Conservation (phyloP, 2,797 vertebrate genomes). For the Galago senegalensis region DNA sequence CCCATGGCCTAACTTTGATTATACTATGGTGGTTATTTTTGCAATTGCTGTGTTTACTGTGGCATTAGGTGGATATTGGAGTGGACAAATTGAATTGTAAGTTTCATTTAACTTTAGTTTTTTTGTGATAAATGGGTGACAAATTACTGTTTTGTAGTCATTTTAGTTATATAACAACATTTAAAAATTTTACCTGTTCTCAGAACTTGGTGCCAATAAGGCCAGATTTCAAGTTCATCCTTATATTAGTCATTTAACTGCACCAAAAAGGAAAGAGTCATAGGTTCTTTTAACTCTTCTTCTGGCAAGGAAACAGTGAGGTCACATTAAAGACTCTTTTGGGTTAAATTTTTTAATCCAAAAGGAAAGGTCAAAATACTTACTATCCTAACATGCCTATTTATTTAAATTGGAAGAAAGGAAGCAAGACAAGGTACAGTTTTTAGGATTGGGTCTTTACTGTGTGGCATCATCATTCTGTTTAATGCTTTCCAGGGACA, state of each 20-base stretch:
- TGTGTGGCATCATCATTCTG: background rate
- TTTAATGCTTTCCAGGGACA: background rate
- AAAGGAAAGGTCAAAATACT: background rate
- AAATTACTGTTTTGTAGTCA: slow-evolving; percentile 36
- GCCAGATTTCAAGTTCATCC: background rate
- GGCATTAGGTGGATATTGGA: slow-evolving; percentile 96
- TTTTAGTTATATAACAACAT: slow-evolving; percentile 25
- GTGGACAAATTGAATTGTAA: slow-evolving; percentile 95
- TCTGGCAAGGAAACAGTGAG: background rate
- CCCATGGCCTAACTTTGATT: slow-evolving; percentile 90
- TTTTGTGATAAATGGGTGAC: slow-evolving; percentile 48
- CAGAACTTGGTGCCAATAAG: background rate
- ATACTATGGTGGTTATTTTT: slow-evolving; percentile 95
- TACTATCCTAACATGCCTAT: background rate
- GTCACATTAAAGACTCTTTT: background rate
- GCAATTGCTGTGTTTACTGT: slow-evolving; percentile 95
- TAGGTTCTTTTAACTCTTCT: background rate
- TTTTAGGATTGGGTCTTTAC: slow-evolving; percentile 17
- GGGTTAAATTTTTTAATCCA: background rate
- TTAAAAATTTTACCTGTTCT: slow-evolving; percentile 14
- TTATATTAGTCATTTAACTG: background rate
- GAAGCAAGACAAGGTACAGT: background rate
- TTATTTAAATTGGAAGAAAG: slow-evolving; percentile 40
- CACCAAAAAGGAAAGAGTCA: background rate
- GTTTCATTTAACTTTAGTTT: slow-evolving; percentile 77